Conservation (phyloP, 2,797 vertebrate species). For the Jordanella pulchra region DNA sequence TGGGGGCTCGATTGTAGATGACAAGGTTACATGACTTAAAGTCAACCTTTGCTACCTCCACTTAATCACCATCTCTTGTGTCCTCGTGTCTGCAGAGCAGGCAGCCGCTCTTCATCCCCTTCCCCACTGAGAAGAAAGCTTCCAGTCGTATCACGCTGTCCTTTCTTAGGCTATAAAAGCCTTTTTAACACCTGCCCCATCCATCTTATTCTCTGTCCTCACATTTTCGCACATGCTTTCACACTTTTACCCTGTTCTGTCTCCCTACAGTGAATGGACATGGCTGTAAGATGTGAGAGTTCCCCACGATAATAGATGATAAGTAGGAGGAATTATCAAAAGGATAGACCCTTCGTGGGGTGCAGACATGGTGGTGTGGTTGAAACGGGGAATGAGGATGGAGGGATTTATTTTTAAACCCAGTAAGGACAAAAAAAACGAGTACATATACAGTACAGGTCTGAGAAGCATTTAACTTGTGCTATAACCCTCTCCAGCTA, state of each 20-base stretch:
- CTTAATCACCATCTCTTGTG: slow-evolving; percentile 80
- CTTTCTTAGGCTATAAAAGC: slow-evolving; percentile 36
- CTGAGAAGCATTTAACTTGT: slow-evolving; percentile 63
- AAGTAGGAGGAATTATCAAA: slow-evolving; percentile 54
- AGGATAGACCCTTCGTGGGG: slow-evolving; percentile 41
- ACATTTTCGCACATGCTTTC: slow-evolving; percentile 32
- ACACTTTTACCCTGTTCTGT: slow-evolving; percentile 34
- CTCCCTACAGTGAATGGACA: slow-evolving; percentile 30
- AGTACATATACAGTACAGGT: slow-evolving; percentile 35
- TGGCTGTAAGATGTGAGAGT: slow-evolving; percentile 47
- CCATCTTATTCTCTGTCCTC: slow-evolving; percentile 38
- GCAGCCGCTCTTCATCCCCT: slow-evolving; percentile 27
- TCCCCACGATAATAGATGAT: slow-evolving; percentile 14
- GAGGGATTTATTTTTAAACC: slow-evolving; percentile 78
- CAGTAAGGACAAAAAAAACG: slow-evolving; percentile 58
- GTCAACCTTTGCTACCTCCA: slow-evolving; percentile 79
- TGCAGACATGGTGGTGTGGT: slow-evolving; percentile 37
- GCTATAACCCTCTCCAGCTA: slow-evolving; percentile 50
- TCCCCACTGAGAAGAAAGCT: slow-evolving; percentile 47
- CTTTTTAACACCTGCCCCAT: slow-evolving; percentile 51
- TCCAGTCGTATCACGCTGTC: slow-evolving; percentile 24
- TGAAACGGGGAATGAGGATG: slow-evolving; percentile 23
- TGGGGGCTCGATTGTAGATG: slow-evolving; percentile 75
- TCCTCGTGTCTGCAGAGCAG: slow-evolving; percentile 54
- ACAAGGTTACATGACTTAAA: slow-evolving; percentile 84